phyloP scores from a whole-genome alignment of 2,113 vertebrate species.

The Crypturellus undulatus region DNA sequence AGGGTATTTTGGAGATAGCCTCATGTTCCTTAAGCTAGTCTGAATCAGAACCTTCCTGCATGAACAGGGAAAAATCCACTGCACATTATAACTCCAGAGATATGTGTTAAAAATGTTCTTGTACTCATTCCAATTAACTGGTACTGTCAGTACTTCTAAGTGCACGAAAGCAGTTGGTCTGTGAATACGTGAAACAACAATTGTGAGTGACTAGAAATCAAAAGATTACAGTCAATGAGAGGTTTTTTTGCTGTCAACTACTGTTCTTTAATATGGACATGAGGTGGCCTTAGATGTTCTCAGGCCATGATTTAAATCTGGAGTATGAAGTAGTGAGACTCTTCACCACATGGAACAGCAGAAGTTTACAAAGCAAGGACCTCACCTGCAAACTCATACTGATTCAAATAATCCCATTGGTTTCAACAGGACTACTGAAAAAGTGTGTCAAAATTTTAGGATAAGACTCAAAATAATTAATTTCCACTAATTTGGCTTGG shows the following conservation, averaged over 20 bases:
- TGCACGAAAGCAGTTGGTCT: not conserved
- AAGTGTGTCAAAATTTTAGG: conserved; percentile 9
- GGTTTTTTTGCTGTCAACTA: not conserved
- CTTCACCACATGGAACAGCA: not conserved
- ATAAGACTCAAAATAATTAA: conserved; percentile 12
- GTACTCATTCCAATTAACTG: not conserved
- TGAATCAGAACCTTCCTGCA: not conserved
- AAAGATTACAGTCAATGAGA: not conserved
- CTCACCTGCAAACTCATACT: not conserved
- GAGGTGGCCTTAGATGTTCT: not conserved
- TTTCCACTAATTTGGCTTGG: conserved; percentile 33
- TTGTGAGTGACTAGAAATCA: not conserved
- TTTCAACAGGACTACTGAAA: not conserved
- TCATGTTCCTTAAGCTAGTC: not conserved
- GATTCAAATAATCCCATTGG: not conserved
- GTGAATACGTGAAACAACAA: not conserved
- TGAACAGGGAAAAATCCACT: not conserved
- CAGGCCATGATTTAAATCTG: not conserved
- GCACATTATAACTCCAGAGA: not conserved
- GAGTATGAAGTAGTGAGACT: not conserved
- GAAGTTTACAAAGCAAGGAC: not conserved
- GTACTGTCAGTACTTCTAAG: not conserved
- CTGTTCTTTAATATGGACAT: not conserved
- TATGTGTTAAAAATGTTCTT: not conserved
- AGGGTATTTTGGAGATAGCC: not conserved